Percentiles rank a stretch among this genome's conserved stretches.
These are phyloP conservation scores for Poeciliopsis turneri DNA, from an alignment of 2,797 vertebrate species.

Conservation along the genomic window DNA sequence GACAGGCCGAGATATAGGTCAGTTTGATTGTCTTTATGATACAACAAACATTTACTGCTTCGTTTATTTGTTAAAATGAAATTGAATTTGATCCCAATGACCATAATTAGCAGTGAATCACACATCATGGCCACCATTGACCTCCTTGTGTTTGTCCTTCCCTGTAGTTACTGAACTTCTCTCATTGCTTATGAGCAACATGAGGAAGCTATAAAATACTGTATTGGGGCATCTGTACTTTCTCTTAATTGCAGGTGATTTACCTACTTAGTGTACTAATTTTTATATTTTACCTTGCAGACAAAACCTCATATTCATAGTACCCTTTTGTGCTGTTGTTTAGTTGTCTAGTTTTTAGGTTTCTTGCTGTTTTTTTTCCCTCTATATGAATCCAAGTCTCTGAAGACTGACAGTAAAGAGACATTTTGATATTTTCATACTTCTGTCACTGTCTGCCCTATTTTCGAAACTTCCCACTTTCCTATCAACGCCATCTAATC, in stretches of 20 bases:
- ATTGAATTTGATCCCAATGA: slow-evolving; percentile 11
- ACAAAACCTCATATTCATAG: slow-evolving; percentile 19
- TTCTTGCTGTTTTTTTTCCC: slow-evolving; percentile 6
- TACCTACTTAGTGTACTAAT: neutral
- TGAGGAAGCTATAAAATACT: slow-evolving; percentile 10
- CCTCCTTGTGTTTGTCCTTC: slow-evolving; percentile 22
- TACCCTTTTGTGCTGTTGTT: slow-evolving; percentile 16
- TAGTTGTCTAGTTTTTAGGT: slow-evolving; percentile 8
- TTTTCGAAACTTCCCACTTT: slow-evolving; percentile 27
- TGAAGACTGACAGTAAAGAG: slow-evolving; percentile 6
- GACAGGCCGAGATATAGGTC: slow-evolving; percentile 32
- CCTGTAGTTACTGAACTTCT: neutral
- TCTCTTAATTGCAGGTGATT: neutral
- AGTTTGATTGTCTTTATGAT: slow-evolving; percentile 17
- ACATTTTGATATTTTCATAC: slow-evolving; percentile 21
- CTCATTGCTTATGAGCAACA: neutral
- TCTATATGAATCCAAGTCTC: slow-evolving; percentile 9
- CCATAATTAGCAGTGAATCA: slow-evolving; percentile 6
- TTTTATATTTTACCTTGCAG: slow-evolving; percentile 45
- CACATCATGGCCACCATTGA: neutral
- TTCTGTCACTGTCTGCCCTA: slow-evolving; percentile 11
- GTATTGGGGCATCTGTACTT: slow-evolving; percentile 19
- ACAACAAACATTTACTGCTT: slow-evolving; percentile 9
- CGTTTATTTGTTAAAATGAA: slow-evolving; percentile 19
- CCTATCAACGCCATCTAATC: slow-evolving; percentile 15